phyloP scores from a whole-genome alignment of 2,888 invertebrate genomes.

The Rugalucina vietnamica region DNA sequence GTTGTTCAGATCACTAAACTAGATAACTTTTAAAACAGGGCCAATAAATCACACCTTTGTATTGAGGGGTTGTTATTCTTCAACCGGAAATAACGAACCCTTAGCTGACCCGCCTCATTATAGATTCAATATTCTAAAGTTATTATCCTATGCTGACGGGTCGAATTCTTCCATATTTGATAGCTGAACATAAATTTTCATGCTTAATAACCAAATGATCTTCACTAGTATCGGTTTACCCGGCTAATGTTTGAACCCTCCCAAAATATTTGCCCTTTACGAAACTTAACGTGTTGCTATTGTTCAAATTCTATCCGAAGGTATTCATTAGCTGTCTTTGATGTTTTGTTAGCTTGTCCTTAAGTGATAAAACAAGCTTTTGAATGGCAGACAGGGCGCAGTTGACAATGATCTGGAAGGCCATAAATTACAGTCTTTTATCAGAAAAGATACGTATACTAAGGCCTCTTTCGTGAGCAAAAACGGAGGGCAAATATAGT shows the following conservation, averaged over 20 bases:
- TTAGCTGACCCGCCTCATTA: slow-evolving; percentile 23
- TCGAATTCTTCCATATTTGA: slow-evolving; percentile 38
- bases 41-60: slow-evolving; percentile 3
- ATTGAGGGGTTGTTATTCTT: slow-evolving; percentile 9
- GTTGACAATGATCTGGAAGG: slow-evolving; percentile 38
- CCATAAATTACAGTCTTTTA: slow-evolving; percentile 59
- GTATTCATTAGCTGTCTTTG: slow-evolving; percentile 52
- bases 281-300: slow-evolving; percentile 7
- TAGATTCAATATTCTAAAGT: slow-evolving; percentile 39
- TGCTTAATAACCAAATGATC: slow-evolving; percentile 35
- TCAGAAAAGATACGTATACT: too few species aligned
- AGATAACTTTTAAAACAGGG: slow-evolving; percentile 2
- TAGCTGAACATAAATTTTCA: slow-evolving; percentile 52
- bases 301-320: slow-evolving; percentile 38
- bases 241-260: slow-evolving; percentile 37
- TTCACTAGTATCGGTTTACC: slow-evolving; percentile 42
- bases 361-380: slow-evolving; percentile 60
- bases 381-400: slow-evolving; percentile 54
- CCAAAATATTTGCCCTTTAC: slow-evolving; percentile 44
- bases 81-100: slow-evolving; percentile 6
- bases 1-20: neutral
- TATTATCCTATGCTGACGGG: slow-evolving; percentile 39
- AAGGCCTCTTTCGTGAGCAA: too few species aligned
- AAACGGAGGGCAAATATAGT: too few species aligned
- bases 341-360: slow-evolving; percentile 42